Base-by-base conservation (phyloP, 2,888 invertebrate genomes). In the Caenorhabditis sp. region DNA sequence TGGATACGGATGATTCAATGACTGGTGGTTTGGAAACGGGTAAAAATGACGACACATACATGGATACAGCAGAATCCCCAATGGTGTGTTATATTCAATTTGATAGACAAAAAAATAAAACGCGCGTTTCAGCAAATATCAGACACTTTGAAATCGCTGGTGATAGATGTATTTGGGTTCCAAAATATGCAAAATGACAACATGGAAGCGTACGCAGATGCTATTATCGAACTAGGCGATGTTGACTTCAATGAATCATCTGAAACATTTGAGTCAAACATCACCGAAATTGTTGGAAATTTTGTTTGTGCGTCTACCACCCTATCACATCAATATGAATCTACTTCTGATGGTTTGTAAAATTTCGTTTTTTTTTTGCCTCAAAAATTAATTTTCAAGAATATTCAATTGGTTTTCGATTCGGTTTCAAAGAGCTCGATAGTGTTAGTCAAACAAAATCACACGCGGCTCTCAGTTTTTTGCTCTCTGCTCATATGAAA, bases 401-500 rank as follows among this genome's bases (percentile, higher is more conserved):
- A 26, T 17, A 59, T n/a, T 70, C 70, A 23, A 57, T 70, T 27
- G 70, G 70, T 51, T 24, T 27, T 2, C 43, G 61, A 19, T 54
- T 66, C 12, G 53, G 70, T 24, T 27, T 66, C 8, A 24, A n/a
- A n/a, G 70, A 70, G 37, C 49, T 70, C 31, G 62, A 70, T 49
- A 31, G 31, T 6, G 27, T 66, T 19, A 31, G 23, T n/a, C 31
- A 49, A 21, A 51, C 65, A 1, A 70, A 61, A 43, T 17, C 49
- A 14, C 43, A 59, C 21, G 8, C 43, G 1, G 59, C 49, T 43
- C 8, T 59, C 1, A 17, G 37, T 10, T 59, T 59, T 59, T 24
- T 49, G n/a, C 21, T 59, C 12, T 21, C 49, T 1, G 21, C 58
- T 1, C 17, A 14, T 19, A 26, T 27, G 21, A 58, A 37, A 58